phyloP scores from a whole-genome alignment of 1,140 invertebrate species.

The Pararge aegeria region DNA sequence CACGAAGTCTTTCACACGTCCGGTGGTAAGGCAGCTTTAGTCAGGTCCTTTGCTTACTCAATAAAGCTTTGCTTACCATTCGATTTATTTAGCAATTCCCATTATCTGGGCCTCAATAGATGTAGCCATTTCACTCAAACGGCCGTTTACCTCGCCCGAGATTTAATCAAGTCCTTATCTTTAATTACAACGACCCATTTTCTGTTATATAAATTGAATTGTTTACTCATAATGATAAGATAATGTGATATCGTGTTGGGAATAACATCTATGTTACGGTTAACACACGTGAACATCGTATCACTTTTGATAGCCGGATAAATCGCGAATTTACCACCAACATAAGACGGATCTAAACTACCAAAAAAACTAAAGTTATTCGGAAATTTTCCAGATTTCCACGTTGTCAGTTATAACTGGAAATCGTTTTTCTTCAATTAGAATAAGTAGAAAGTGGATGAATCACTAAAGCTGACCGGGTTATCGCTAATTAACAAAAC shows the following conservation, averaged over 20 bases:
- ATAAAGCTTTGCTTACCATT: background rate
- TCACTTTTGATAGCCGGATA: too few relatives aligned
- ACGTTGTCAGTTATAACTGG: too few relatives aligned
- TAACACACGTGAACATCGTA: too few relatives aligned
- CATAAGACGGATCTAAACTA: too few relatives aligned
- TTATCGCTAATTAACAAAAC: too few relatives aligned
- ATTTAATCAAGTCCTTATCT: slow-evolving; percentile 35
- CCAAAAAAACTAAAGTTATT: too few relatives aligned
- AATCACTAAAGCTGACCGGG: too few relatives aligned
- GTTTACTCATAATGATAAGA: slow-evolving; percentile 5
- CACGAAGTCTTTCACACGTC: too few relatives aligned
- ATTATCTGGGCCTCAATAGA: slow-evolving; percentile 37
- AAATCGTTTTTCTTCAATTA: too few relatives aligned
- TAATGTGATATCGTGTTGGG: background rate
- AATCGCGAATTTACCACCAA: too few relatives aligned
- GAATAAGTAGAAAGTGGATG: too few relatives aligned
- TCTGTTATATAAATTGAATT: slow-evolving; percentile 14
- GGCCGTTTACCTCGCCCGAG: slow-evolving; percentile 41
- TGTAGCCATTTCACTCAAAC: slow-evolving; percentile 46
- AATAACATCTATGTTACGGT: background rate
- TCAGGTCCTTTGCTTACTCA: slow-evolving; percentile 3
- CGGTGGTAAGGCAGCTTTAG: background rate
- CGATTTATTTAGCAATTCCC: slow-evolving; percentile 19
- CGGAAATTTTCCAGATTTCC: too few relatives aligned
- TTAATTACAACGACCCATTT: slow-evolving; percentile 20